Base-by-base conservation (phyloP, 2,888 invertebrate species). In the Pherbina coryleti region DNA sequence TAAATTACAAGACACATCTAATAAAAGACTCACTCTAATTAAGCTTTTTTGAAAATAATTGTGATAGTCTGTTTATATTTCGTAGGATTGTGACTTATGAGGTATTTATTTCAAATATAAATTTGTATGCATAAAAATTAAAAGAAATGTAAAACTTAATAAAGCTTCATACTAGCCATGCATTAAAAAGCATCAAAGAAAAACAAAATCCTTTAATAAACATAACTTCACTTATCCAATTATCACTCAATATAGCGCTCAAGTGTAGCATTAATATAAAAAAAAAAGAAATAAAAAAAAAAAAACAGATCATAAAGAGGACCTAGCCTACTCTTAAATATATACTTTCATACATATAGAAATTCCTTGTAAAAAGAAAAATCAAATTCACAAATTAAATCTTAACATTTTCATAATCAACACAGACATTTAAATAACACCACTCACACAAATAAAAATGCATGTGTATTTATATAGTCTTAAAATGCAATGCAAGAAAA, bases 301-400 rank as follows among this genome's bases (percentile, higher is more conserved):
- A 60, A 22, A 72, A 25, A 71, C 11, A 7, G 25, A 11, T 9
- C 69, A 71, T 31, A 19, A 55, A 71, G 28, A 28, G 5, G 28
- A 55, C 22, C 55, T 55, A 55, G 71, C 49, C 22, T 69, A 69
- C 25, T 25, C 64, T 34, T 25, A 69, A 22, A 51, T n/a, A 51
- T 69, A 51, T n/a, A 51, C 14, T 1, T 44, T 44, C 14, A 28
- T 17, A n/a, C 14, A 51, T 49, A 44, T 17, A n/a, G 25, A 60
- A 44, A 62, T 2, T 49, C 37, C 62, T 74, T 74, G 62, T 60
- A 74, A 74, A 62, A 60, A 31, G 49, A 7, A 74, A 62, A 62
- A 22, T 31, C 14, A 49, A 53, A 67, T 57, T 51, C 44, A 44
- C 11, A 78, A 81, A 80, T 80, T 79, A 74, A 78, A 81, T 76